Evolutionary conservation across 2,113 vertebrate genomes (phyloP).

Genomic region (Pao palembangensis): DNA sequence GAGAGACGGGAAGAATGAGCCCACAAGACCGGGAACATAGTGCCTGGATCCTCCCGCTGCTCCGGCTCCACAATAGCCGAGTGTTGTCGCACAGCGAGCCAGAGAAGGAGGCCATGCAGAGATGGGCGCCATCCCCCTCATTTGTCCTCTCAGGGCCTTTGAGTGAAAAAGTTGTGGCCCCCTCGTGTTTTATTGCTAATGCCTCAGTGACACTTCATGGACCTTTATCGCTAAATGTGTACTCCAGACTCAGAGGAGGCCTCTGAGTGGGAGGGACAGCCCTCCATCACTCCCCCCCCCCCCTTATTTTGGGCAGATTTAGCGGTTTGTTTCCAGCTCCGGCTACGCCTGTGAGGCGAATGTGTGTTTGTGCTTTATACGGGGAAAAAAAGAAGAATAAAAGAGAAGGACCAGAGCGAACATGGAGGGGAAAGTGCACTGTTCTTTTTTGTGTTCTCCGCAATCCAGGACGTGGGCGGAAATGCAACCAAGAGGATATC

Average conservation of each 20-base stretch:
- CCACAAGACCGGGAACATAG: slow-evolving; percentile 36
- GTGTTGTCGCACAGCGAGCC: slow-evolving; percentile 40
- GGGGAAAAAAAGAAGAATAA: slow-evolving; percentile 24
- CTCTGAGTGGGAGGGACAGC: slow-evolving; percentile 27
- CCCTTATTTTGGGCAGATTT: slow-evolving; percentile 63
- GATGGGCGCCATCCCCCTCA: slow-evolving; percentile 52
- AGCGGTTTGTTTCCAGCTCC: slow-evolving; percentile 55
- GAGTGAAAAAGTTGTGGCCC: slow-evolving; percentile 43
- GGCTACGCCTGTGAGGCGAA: slow-evolving; percentile 57
- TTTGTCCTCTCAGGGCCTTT: slow-evolving; percentile 49
- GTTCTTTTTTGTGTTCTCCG: slow-evolving; percentile 50
- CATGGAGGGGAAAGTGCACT: slow-evolving; percentile 18
- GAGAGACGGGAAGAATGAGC: slow-evolving; percentile 25
- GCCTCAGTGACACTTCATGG: slow-evolving; percentile 59
- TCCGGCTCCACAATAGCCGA: slow-evolving; percentile 34
- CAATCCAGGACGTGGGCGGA: slow-evolving; percentile 15
- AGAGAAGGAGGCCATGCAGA: slow-evolving; percentile 36
- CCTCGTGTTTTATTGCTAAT: slow-evolving; percentile 70
- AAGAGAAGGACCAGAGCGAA: neutral
- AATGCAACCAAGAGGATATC: slow-evolving; percentile 46
- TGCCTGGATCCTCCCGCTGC: slow-evolving; percentile 31
- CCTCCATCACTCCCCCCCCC: too few species aligned
- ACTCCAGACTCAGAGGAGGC: slow-evolving; percentile 54
- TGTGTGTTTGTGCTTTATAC: slow-evolving; percentile 59
- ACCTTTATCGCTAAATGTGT: slow-evolving; percentile 61